Evolutionary conservation across 64 coral and sea anemone species (phyloP), one percentile per base, ranked within the genome.

Genomic region (Catalaphyllia jardinei): DNA sequence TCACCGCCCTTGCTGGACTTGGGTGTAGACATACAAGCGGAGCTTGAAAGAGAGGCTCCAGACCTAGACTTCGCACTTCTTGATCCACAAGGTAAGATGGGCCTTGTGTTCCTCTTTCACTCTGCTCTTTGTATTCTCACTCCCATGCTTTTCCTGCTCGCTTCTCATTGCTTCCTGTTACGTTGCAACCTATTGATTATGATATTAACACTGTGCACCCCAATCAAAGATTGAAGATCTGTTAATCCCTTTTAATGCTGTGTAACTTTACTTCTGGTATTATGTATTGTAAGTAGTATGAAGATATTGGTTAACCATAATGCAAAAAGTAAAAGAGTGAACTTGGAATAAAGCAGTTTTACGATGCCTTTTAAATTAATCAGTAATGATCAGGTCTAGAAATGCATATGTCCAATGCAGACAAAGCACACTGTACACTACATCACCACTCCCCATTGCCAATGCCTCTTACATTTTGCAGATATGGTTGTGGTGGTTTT

Each of bases 11-110:
- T 91, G 60, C 86, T 97, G 62, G 88, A 93, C 76, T 75, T 97
- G 82, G 91, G 88, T 94, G 95, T 97, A 97, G 95, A 97, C 90
- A 80, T 97, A 71, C 95, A 97, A 74, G 95, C 89, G 63, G 95
- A 93, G 76, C 82, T 97, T 78, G 87, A 76, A 74, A 90, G 54
- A 51, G 95, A 97, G 71, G 91, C 76, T 86, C 88, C 95, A 6
- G 95, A 97, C 17, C 88, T 97, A 50, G 64, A 77, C 29, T 80
- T 92, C 86, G 71, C 87, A 69, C 88, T 93, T 79, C 92, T 93
- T 82, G 92, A 89, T 69, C 52, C 95, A 94, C 95, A 93, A 97
- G 95, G 95, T 97, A 97, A 97, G 95, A 87, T 19, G 49, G 31
- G 59, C 95, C 95, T 96, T 96, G 94, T 96, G 94, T 72, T 49